Conservation (phyloP, 92 coral and sea anemone genomes). For the Epizoanthus rinbou region DNA sequence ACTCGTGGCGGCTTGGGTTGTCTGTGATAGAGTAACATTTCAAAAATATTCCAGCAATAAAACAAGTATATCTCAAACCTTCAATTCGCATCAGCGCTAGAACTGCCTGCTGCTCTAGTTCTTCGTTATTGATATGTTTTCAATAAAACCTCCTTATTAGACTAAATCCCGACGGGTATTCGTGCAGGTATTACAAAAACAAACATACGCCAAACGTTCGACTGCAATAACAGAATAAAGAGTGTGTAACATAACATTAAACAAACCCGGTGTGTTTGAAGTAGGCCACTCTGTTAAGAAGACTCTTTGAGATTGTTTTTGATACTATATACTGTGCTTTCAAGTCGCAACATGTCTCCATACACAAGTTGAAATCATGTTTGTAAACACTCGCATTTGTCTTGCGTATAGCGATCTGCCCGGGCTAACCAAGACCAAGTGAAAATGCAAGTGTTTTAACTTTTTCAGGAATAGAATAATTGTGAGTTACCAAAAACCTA, state of each 20-base stretch:
- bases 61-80: background rate
- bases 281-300: slow-evolving; percentile 35
- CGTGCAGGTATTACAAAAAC: background rate
- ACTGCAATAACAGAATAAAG: slow-evolving; percentile 11
- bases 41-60: background rate
- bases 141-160: background rate
- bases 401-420: slow-evolving; percentile 2
- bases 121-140: slow-evolving; percentile 20
- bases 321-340: slow-evolving; percentile 22
- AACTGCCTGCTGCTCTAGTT: slow-evolving; percentile 5
- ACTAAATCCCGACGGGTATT: slow-evolving; percentile 8
- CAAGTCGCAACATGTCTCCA: slow-evolving; percentile 24
- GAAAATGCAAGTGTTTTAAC: background rate
- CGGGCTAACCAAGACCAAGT: background rate
- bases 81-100: slow-evolving; percentile 2
- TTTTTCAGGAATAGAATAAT: background rate
- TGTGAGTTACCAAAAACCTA: no score
- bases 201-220: slow-evolving; percentile 18
- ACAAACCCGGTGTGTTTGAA: slow-evolving; percentile 40
- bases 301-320: slow-evolving; percentile 37
- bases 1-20: no score
- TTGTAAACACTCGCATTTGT: slow-evolving; percentile 19
- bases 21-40: no score
- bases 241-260: slow-evolving; percentile 38
- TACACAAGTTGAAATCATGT: slow-evolving; percentile 12